Conservation (phyloP, 2,888 invertebrate species). For the Rotaria sp. region DNA sequence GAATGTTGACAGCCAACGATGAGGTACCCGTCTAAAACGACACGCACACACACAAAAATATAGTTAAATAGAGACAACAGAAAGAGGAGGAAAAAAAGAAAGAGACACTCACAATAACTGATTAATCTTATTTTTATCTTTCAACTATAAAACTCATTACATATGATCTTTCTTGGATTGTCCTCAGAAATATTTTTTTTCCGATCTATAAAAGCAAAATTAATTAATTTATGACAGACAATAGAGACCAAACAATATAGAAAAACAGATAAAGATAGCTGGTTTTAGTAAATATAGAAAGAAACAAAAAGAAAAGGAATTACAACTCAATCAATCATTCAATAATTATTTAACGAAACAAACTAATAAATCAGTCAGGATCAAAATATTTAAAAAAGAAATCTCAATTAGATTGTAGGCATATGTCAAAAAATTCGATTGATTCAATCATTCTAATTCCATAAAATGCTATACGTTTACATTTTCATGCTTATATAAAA, state of each 20-base stretch:
- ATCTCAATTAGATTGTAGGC: background rate
- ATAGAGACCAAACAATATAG: background rate
- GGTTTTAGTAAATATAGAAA: background rate
- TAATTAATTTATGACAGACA: background rate
- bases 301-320: background rate
- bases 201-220: background rate
- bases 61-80: background rate
- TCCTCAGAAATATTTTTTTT: background rate
- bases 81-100: background rate
- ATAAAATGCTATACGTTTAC: background rate
- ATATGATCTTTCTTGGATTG: background rate
- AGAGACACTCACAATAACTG: background rate
- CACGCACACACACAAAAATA: background rate
- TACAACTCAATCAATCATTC: background rate
- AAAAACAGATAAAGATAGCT: background rate
- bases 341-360: background rate
- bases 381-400: background rate
- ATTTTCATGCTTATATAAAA: background rate
- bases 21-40: background rate
- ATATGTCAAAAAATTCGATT: background rate
- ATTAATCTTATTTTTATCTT: background rate
- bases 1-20: constrained; percentile 14
- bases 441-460: background rate
- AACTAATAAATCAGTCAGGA: background rate
- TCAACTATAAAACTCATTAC: background rate